Evolutionary conservation across 2,113 vertebrate genomes (phyloP), one percentile per base, ranked within the genome.

Genomic region (Proteles cristata): DNA sequence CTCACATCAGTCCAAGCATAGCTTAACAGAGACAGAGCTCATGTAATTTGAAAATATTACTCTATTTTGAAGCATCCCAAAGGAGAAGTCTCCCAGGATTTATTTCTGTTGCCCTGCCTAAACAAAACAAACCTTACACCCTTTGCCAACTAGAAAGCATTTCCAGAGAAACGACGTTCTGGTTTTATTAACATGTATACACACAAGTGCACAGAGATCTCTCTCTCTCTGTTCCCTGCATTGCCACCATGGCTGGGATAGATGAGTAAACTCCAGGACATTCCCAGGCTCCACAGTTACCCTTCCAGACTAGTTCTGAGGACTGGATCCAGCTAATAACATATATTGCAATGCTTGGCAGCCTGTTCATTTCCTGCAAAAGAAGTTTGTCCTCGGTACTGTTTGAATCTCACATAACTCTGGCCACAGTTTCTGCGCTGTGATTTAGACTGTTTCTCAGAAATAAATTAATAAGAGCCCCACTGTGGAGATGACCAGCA

Each of bases 381-480:
- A 97, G 96, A 97, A 87, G 88, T 68, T 28, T 43, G 25, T 31
- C 68, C 23, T 4, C 0, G 0, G 68, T 35, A 55, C 63, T 58
- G 31, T 74, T 98, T 96, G 0, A 39, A 82, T 61, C 8, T 73
- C 50, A 4, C 65, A 19, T n/a, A 71, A 74, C 16, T 69, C 68
- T 95, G 45, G 65, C 89, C 50, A 33, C 5, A 12, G 43, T 87
- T 90, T 92, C 45, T 66, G 26, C 79, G 1, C 61, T 91, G 61
- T 92, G 85, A 93, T 93, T 92, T 71, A 73, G 68, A 94, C 55
- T 0, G 4, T 96, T 96, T 96, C 68, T 94, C 96, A 90, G 84
- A 97, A 94, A 92, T 89, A 28, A 55, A 86, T 53, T 11, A 11
- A 1, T 91, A 96, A 97, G 61, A 96, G 65, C 82, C 76, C 43